These are phyloP conservation scores for Agrotis clavis DNA, from an alignment of 2,888 invertebrate species.

Conservation along the genomic window DNA sequence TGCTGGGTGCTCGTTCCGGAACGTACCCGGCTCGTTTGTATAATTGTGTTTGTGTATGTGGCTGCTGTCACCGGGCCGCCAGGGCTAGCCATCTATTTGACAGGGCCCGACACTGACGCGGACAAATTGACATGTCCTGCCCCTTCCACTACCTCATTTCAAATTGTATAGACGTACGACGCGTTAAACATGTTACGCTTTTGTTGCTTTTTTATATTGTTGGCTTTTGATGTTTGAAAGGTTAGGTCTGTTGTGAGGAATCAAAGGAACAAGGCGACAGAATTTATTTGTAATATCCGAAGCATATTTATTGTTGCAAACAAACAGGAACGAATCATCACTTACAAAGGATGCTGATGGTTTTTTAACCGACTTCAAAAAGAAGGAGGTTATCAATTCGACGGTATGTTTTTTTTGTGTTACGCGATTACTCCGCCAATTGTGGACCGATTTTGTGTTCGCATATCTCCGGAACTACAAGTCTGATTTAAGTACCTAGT, in stretches of 20 bases:
- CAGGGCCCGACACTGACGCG: conserved; percentile 68
- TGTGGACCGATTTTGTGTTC: too few species aligned
- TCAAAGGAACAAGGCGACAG: conserved; percentile 30
- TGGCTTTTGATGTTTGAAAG: conserved; percentile 49
- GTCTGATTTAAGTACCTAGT: too few species aligned
- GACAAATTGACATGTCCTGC: conserved; percentile 82
- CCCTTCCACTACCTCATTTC: conserved; percentile 64
- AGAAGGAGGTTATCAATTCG: too few species aligned
- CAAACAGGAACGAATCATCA: conserved; percentile 1
- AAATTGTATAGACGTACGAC: conserved; percentile 60
- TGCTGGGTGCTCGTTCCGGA: conserved; percentile 50
- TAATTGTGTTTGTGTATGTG: conserved; percentile 71
- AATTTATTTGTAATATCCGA: conserved; percentile 28
- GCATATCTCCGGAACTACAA: too few species aligned
- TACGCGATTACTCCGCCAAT: too few species aligned
- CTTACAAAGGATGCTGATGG: background rate
- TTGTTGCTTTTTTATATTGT: conserved; percentile 46
- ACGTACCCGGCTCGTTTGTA: conserved; percentile 67
- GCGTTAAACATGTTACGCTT: conserved; percentile 56
- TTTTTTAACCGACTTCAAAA: too few species aligned
- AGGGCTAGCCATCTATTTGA: conserved; percentile 64
- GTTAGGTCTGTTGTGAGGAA: conserved; percentile 33
- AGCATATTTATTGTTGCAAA: background rate
- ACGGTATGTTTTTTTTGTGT: too few species aligned
- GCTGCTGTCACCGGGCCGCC: conserved; percentile 59